Conservation (phyloP, 2,888 invertebrate genomes). For the Kuschelorhynchus macadamiae region DNA sequence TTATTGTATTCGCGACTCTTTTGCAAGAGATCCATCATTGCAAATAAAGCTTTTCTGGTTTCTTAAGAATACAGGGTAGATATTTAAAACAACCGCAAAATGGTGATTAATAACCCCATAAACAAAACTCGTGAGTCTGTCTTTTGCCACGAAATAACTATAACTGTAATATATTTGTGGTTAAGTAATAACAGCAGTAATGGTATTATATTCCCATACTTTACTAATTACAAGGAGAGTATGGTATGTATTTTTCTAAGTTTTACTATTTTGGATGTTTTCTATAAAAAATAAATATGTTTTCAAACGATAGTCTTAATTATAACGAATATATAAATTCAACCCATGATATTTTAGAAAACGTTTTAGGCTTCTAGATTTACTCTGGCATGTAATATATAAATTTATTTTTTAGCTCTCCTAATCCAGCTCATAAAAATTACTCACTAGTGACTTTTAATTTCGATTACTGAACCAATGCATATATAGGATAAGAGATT, state of each 20-base stretch:
- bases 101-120: too few species aligned
- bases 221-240: neutral
- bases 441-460: neutral
- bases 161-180: too few species aligned
- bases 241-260: neutral
- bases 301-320: neutral
- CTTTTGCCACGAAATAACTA: too few species aligned
- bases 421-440: neutral
- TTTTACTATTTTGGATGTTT: neutral
- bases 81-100: too few species aligned
- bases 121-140: too few species aligned
- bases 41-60: too few species aligned
- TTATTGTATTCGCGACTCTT: too few species aligned
- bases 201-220: neutral
- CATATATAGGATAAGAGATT: neutral
- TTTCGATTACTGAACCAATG: neutral
- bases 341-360: neutral
- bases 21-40: too few species aligned
- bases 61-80: too few species aligned
- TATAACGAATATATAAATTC: neutral
- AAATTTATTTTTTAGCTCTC: neutral
- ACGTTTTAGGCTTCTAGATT: conserved; percentile 2
- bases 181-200: too few species aligned
- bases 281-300: neutral
- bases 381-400: neutral